A percentile compares a stretch with the other conserved stretches of the same genome.
phyloP scores from a whole-genome alignment of 2,113 vertebrate species.

The Thymallus thymallus region DNA sequence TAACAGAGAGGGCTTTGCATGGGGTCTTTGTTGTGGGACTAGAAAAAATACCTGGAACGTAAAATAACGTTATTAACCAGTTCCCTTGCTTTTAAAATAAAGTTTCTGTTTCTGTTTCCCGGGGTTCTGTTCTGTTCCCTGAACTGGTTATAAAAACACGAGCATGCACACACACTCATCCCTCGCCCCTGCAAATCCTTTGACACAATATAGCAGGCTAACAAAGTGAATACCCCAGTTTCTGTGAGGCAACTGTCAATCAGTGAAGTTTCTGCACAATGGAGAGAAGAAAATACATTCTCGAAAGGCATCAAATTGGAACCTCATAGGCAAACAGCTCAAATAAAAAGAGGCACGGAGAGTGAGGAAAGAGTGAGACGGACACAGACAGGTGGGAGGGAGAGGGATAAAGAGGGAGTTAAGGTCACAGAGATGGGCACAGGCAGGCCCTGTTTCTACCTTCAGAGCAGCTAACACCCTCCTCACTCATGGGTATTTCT shows the following conservation, averaged over 20 bases:
- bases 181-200: constrained; percentile 49
- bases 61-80: too few species aligned
- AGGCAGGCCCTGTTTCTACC: constrained; percentile 37
- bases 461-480: constrained; percentile 30
- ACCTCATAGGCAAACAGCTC: constrained; percentile 46
- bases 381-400: constrained; percentile 28
- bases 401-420: constrained; percentile 11
- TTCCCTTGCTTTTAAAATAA: too few species aligned
- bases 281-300: constrained; percentile 37
- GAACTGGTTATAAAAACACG: neutral
- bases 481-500: constrained; percentile 38
- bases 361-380: constrained; percentile 28
- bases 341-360: constrained; percentile 38
- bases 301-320: constrained; percentile 53
- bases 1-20: too few species aligned
- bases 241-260: constrained; percentile 57
- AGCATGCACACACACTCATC: constrained; percentile 24
- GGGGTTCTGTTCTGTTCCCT: too few species aligned
- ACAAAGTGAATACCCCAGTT: constrained; percentile 56
- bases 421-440: constrained; percentile 44
- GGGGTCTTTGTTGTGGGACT: too few species aligned
- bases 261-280: constrained; percentile 53
- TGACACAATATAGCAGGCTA: constrained; percentile 57
- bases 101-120: too few species aligned
- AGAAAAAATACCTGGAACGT: too few species aligned